Conservation (phyloP, 2,797 vertebrate species). For the Ammospiza maritima region DNA sequence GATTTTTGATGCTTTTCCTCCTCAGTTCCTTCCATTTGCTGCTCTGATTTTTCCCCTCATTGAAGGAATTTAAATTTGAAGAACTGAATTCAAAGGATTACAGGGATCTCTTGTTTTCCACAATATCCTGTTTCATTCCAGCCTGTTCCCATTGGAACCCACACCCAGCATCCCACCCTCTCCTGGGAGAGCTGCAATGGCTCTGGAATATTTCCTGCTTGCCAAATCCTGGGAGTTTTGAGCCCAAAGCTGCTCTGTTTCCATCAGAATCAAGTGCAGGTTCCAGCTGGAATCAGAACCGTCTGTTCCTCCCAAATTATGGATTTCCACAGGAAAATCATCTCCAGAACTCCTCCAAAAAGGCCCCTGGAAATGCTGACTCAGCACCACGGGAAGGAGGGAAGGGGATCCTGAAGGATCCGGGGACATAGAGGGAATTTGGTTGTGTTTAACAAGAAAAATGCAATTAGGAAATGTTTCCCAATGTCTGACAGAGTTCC, state of each 20-base stretch:
- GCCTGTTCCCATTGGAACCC: background rate
- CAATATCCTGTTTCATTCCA: background rate
- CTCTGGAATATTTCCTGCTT: background rate
- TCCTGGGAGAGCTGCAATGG: background rate
- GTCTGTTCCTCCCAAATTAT: background rate
- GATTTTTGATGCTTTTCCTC: no score
- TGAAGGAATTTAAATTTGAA: background rate
- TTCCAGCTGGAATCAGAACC: constrained; percentile 25
- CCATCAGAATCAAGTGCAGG: constrained; percentile 4
- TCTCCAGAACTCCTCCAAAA: background rate
- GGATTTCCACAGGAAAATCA: constrained; percentile 17
- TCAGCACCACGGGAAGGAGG: background rate
- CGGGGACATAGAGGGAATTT: background rate
- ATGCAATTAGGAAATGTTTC: background rate
- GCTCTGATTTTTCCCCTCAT: background rate
- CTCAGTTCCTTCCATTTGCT: no score
- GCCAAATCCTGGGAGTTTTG: background rate
- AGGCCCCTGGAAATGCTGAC: background rate
- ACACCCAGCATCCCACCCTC: background rate
- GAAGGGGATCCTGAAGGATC: background rate
- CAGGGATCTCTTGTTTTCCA: background rate
- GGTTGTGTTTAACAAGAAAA: background rate
- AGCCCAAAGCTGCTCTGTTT: background rate
- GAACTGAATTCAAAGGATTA: background rate
- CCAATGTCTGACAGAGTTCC: background rate